phyloP scores from a whole-genome alignment of 1,140 invertebrate species.

The Elymnias hypermnestra region DNA sequence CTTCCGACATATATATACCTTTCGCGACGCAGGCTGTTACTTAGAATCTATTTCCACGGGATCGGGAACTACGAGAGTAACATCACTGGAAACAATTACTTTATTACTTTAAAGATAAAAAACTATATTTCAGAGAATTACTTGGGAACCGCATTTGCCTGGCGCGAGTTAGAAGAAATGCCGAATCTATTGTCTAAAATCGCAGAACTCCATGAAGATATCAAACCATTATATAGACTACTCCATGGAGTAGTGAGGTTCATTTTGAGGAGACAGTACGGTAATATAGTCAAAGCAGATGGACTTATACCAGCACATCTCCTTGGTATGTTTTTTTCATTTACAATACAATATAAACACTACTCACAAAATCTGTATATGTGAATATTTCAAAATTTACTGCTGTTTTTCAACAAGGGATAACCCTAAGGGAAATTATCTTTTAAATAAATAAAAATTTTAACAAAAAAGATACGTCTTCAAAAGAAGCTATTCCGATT shows the following conservation, averaged over 20 bases:
- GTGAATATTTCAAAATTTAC: no score
- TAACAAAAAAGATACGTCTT: no score
- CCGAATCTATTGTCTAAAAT: slow-evolving; percentile 72
- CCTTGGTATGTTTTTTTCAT: slow-evolving; percentile 35
- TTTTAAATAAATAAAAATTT: no score
- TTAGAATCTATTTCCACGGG: no score
- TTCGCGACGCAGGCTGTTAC: no score
- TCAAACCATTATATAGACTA: slow-evolving; percentile 81
- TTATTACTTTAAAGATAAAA: no score
- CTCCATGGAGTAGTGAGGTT: slow-evolving; percentile 81
- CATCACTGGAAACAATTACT: no score
- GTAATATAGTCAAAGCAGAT: slow-evolving; percentile 36
- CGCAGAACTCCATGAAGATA: slow-evolving; percentile 75
- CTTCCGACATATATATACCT: no score
- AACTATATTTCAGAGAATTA: slow-evolving; percentile 78
- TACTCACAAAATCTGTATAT: neutral
- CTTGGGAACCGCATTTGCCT: slow-evolving; percentile 77
- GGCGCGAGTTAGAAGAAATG: slow-evolving; percentile 79
- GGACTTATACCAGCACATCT: slow-evolving; percentile 75
- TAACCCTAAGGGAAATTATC: no score
- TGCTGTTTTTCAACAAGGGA: no score
- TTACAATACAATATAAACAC: neutral
- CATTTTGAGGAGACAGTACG: slow-evolving; percentile 48
- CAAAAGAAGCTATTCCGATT: no score
- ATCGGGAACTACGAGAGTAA: no score